Percentiles rank a stretch among this genome's conserved stretches.
Evolutionary conservation across 2,113 vertebrate species (phyloP).

Genomic region (Oophaga pumilio): DNA sequence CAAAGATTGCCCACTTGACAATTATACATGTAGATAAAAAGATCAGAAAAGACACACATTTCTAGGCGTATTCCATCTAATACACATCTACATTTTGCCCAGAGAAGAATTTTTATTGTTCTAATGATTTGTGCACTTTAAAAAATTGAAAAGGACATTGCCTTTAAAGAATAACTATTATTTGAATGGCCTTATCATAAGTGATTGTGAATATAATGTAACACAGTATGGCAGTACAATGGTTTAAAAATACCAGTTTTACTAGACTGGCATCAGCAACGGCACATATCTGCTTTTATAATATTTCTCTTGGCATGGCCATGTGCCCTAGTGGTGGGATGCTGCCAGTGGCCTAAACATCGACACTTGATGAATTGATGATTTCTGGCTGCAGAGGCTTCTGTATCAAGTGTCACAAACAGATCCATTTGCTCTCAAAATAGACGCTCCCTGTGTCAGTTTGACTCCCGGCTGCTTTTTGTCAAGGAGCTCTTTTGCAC

Average conservation of each 20-base stretch:
- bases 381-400: slow-evolving; percentile 1
- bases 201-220: background rate
- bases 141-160: background rate
- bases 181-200: background rate
- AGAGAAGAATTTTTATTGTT: background rate
- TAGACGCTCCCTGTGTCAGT: slow-evolving; percentile 25
- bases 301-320: slow-evolving; percentile 11
- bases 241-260: slow-evolving; percentile 7
- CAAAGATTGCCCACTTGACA: background rate
- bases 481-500: slow-evolving; percentile 27
- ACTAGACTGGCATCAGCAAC: slow-evolving; percentile 13
- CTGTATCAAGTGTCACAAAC: slow-evolving; percentile 43
- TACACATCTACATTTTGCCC: background rate
- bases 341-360: background rate
- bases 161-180: background rate
- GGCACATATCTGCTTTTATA: slow-evolving; percentile 21
- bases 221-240: slow-evolving; percentile 12
- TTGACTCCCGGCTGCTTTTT: slow-evolving; percentile 20
- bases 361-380: slow-evolving; percentile 46
- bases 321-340: background rate
- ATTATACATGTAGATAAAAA: background rate
- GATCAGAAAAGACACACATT: background rate
- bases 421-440: slow-evolving; percentile 42
- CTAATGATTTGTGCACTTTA: background rate
- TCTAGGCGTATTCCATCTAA: background rate